These are phyloP conservation scores for Manis javanica DNA, from an alignment of 2,797 vertebrate species.

Conservation along the genomic window DNA sequence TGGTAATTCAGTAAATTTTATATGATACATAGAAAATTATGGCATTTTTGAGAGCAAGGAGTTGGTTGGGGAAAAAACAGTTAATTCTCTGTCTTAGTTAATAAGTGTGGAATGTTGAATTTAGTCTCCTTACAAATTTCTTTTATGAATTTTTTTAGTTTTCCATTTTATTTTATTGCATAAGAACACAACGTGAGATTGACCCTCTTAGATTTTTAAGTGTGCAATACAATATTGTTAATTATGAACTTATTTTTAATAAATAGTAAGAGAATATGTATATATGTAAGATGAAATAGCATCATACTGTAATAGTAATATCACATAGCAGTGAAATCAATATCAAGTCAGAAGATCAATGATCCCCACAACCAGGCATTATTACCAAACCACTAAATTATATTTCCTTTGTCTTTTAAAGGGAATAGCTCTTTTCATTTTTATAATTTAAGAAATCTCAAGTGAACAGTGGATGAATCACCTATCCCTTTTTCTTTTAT, in stretches of 20 bases:
- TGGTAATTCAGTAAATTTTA: neutral
- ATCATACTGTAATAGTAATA: neutral
- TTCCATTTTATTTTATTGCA: neutral
- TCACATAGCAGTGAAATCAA: neutral
- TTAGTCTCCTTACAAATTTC: neutral
- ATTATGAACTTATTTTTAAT: neutral
- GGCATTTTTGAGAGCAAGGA: neutral
- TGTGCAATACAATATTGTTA: neutral
- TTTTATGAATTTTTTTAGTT: neutral
- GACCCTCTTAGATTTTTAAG: neutral
- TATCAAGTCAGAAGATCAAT: neutral
- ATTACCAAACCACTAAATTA: neutral
- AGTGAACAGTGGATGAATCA: neutral
- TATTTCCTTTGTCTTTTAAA: slow-evolving; percentile 29
- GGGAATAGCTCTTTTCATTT: neutral
- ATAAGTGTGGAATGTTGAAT: neutral
- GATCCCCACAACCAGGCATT: neutral
- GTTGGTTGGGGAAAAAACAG: neutral
- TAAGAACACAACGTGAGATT: neutral
- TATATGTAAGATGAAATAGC: neutral
- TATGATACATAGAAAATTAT: neutral
- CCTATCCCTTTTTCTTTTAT: slow-evolving; percentile 55
- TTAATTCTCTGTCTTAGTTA: neutral
- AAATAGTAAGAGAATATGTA: neutral
- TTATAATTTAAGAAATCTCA: slow-evolving; percentile 48